Conservation (phyloP, 2,888 invertebrate genomes). For the Apeira syringaria region DNA sequence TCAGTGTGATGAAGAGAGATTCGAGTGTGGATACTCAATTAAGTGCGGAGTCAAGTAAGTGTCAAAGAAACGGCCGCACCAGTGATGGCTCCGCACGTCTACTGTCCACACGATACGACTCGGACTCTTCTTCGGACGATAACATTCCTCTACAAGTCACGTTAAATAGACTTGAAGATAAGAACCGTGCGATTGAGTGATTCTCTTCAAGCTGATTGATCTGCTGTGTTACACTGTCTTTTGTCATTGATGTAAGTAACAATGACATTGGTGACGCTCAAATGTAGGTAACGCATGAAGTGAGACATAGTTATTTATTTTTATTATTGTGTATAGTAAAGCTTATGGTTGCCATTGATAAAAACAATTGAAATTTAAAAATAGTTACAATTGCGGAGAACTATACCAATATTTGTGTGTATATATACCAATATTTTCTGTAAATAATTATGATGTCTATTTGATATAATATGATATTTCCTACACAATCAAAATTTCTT, state of each 20-base stretch:
- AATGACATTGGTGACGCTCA: not conserved
- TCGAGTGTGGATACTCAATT: conserved; percentile 1
- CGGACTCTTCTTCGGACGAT: conserved; percentile 58
- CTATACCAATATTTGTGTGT: too few relatives aligned
- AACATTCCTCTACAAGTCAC: conserved; percentile 47
- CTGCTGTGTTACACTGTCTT: not conserved
- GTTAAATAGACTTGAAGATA: not conserved
- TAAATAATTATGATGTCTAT: too few relatives aligned
- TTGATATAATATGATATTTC: too few relatives aligned
- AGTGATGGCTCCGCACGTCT: not conserved
- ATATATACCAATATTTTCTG: too few relatives aligned
- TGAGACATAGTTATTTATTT: too few relatives aligned
- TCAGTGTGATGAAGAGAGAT: conserved; percentile 52
- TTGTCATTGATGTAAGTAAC: not conserved
- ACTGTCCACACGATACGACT: not conserved
- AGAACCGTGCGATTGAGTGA: conserved; percentile 1
- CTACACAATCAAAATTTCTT: too few relatives aligned
- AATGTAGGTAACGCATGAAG: too few relatives aligned
- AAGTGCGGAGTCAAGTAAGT: not conserved
- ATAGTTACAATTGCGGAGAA: too few relatives aligned
- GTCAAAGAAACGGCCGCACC: not conserved
- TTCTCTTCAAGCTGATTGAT: conserved; percentile 30
- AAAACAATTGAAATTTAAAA: too few relatives aligned
- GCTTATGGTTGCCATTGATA: too few relatives aligned
- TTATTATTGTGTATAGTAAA: too few relatives aligned